Base-by-base conservation (phyloP, 2,888 invertebrate genomes). In the Cerceris rybyensis region DNA sequence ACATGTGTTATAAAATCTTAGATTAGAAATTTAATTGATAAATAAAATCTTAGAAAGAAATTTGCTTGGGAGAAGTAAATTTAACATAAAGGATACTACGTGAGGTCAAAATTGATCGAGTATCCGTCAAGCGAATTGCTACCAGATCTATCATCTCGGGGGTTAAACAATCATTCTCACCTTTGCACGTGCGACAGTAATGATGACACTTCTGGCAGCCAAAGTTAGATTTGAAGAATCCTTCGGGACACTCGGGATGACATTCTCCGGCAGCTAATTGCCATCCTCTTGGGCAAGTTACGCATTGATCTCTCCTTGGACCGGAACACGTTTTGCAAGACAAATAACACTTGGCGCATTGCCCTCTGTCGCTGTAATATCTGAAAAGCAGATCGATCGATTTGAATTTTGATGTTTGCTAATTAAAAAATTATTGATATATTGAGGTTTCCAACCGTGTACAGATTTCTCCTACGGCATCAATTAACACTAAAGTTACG, bases 141-240 rank as follows among this genome's bases (percentile, higher is more conserved):
- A 28, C 28, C 28, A 28, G 28, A 28, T 28, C 28, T 28, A 28
- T 28, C 28, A 28, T 28, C 28, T 28, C 2, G 28, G 28, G 28
- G 28, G 28, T 28, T 28, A 28, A 28, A 28, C 9, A 46, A 54
- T 42, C 49, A 17, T 17, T 5, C 90, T 90, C 92, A 95, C 98
- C 98, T 91, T 96, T 95, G 92, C 98, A 98, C 86, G 97, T 97
- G 82, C 95, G 95, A 92, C 98, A 98, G 89, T 96, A 96, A 92
- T 97, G 96, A 93, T 97, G 97, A 93, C 98, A 98, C 92, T 96
- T 97, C 82, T 96, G 96, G 90, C 98, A 98, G 8, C 96, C 97
- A 87, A 95, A 96, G 81, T 95, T 94, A 6, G 96, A 96, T 92
- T 96, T 96, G 93, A 96, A 98, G 93, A 96, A 97, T 54, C 97